A percentile compares a stretch with the other conserved stretches of the same genome.
Evolutionary conservation across 2,113 vertebrate genomes (phyloP).

Genomic region (Ariopsis seemanni): DNA sequence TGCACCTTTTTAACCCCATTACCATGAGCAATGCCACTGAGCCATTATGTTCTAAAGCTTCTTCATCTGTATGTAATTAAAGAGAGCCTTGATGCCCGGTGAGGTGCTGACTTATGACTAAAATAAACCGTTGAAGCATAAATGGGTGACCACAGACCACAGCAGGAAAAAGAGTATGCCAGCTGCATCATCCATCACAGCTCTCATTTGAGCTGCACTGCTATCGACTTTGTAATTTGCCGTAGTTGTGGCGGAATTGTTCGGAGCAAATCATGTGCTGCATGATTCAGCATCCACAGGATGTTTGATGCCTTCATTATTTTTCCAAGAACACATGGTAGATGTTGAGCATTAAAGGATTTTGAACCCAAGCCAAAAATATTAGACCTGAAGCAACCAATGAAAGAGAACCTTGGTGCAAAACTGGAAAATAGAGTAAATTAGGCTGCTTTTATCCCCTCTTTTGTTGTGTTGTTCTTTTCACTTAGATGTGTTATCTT

Average conservation of each 20-base stretch:
- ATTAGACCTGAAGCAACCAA: background rate
- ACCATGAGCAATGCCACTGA: background rate
- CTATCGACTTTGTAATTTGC: slow-evolving; percentile 39
- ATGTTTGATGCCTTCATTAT: slow-evolving; percentile 26
- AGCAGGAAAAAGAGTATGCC: slow-evolving; percentile 28
- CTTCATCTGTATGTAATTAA: slow-evolving; percentile 44
- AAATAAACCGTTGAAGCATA: slow-evolving; percentile 46
- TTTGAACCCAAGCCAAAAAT: background rate
- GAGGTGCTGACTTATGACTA: slow-evolving; percentile 50
- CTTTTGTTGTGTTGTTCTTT: background rate
- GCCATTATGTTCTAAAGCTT: slow-evolving; percentile 33
- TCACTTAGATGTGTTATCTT: background rate
- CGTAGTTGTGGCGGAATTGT: background rate
- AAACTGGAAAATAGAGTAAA: background rate
- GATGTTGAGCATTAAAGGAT: slow-evolving; percentile 9
- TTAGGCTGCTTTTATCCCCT: background rate
- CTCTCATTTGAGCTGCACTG: slow-evolving; percentile 30
- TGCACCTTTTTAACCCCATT: background rate
- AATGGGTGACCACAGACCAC: slow-evolving; percentile 42
- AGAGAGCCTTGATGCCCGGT: slow-evolving; percentile 20
- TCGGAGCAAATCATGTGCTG: background rate
- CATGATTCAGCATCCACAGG: slow-evolving; percentile 31
- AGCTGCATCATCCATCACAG: slow-evolving; percentile 43
- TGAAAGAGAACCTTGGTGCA: background rate
- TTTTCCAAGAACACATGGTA: slow-evolving; percentile 20